phyloP scores from a whole-genome alignment of 2,113 vertebrate species.

The Athene noctua region DNA sequence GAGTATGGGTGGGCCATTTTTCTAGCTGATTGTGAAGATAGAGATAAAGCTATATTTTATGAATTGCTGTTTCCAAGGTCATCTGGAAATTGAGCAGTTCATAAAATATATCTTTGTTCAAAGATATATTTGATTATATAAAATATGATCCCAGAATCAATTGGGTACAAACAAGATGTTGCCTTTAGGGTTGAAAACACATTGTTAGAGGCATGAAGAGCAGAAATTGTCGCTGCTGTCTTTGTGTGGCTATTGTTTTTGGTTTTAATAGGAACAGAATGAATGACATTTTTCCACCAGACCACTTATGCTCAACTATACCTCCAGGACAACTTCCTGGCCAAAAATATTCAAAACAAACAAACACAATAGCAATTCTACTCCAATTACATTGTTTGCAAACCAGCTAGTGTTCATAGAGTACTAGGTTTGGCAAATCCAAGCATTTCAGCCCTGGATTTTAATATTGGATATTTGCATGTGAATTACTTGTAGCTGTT shows the following conservation, averaged over 20 bases:
- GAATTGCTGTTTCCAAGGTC: slow-evolving; percentile 55
- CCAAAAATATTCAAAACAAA: slow-evolving; percentile 70
- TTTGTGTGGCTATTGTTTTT: slow-evolving; percentile 66
- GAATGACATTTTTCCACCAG: slow-evolving; percentile 68
- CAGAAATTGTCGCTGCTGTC: slow-evolving; percentile 45
- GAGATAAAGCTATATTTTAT: slow-evolving; percentile 59
- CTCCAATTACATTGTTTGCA: slow-evolving; percentile 68
- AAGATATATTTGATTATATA: slow-evolving; percentile 57
- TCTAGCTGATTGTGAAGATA: slow-evolving; percentile 27
- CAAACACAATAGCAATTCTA: slow-evolving; percentile 67
- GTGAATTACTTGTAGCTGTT: not conserved
- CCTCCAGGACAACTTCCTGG: slow-evolving; percentile 67
- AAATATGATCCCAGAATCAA: slow-evolving; percentile 59
- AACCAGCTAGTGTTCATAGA: slow-evolving; percentile 57
- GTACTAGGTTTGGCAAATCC: slow-evolving; percentile 52
- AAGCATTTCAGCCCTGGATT: not conserved
- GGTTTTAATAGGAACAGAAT: slow-evolving; percentile 63
- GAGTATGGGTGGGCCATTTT: slow-evolving; percentile 27
- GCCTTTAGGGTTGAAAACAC: slow-evolving; percentile 57
- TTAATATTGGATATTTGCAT: not conserved
- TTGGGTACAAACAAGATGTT: slow-evolving; percentile 56
- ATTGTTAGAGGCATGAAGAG: slow-evolving; percentile 55
- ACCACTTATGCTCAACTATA: slow-evolving; percentile 61
- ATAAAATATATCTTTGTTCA: slow-evolving; percentile 58
- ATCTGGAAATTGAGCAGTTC: slow-evolving; percentile 55